phyloP scores from a whole-genome alignment of 2,888 invertebrate species.

The Actias luna region DNA sequence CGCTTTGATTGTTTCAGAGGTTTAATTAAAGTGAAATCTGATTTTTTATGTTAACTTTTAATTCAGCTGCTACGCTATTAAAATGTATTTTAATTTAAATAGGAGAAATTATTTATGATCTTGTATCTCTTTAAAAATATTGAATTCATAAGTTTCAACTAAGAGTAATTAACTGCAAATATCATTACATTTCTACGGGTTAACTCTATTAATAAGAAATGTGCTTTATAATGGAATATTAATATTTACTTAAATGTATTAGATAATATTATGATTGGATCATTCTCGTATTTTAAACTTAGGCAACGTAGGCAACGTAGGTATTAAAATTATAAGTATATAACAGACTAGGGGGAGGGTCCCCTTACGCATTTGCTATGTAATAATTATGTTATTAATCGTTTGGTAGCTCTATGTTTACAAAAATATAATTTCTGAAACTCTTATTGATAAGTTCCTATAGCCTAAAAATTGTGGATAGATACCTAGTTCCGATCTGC shows the following conservation, averaged over 20 bases:
- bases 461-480: too few species aligned
- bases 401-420: too few species aligned
- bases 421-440: too few species aligned
- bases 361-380: too few species aligned
- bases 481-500: too few species aligned
- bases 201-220: neutral
- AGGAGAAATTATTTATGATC: neutral
- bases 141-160: neutral
- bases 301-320: too few species aligned
- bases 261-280: neutral
- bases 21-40: neutral
- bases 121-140: neutral
- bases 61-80: neutral
- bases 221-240: neutral
- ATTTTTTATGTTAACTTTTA: neutral
- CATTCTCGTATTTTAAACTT: too few species aligned
- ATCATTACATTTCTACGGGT: neutral
- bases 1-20: neutral
- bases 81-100: neutral
- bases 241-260: too few species aligned
- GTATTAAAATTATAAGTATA: too few species aligned
- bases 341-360: too few species aligned
- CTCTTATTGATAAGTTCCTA: too few species aligned
- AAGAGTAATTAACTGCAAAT: neutral
- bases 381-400: too few species aligned